Conservation (phyloP, 2,797 vertebrate species). For the Gephyroberyx darwinii region DNA sequence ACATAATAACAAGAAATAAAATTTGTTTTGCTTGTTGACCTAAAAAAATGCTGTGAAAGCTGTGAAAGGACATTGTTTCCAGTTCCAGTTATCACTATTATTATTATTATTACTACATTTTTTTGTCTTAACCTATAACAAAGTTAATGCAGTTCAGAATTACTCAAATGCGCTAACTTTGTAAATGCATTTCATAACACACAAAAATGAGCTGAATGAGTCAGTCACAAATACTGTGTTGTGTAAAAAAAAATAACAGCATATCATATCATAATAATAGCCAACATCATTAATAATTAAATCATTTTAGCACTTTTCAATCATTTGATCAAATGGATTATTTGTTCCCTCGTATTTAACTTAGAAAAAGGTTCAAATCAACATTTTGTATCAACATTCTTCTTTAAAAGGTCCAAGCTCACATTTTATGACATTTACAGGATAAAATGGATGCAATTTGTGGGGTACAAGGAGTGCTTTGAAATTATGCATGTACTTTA, state of each 20-base stretch:
- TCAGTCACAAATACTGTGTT: too few species aligned
- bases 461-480: slow-evolving; percentile 56
- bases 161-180: too few species aligned
- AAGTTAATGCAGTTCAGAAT: too few species aligned
- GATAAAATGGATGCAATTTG: slow-evolving; percentile 64
- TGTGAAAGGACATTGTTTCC: too few species aligned
- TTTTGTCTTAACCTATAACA: too few species aligned
- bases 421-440: slow-evolving; percentile 60
- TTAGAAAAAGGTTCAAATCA: slow-evolving; percentile 39
- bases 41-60: too few species aligned
- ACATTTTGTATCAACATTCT: slow-evolving; percentile 53
- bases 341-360: slow-evolving; percentile 21
- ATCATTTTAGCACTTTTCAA: slow-evolving; percentile 9
- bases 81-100: too few species aligned
- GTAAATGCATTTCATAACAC: too few species aligned
- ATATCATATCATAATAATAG: background rate
- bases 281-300: background rate
- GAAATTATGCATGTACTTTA: slow-evolving; percentile 70
- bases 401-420: slow-evolving; percentile 40
- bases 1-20: too few species aligned
- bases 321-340: background rate
- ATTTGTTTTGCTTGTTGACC: too few species aligned
- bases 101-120: too few species aligned
- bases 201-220: background rate
- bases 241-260: too few species aligned